A percentile compares a stretch with the other conserved stretches of the same genome.
Evolutionary conservation across 1,140 invertebrate species (phyloP).

Genomic region (Drosophila serrata): DNA sequence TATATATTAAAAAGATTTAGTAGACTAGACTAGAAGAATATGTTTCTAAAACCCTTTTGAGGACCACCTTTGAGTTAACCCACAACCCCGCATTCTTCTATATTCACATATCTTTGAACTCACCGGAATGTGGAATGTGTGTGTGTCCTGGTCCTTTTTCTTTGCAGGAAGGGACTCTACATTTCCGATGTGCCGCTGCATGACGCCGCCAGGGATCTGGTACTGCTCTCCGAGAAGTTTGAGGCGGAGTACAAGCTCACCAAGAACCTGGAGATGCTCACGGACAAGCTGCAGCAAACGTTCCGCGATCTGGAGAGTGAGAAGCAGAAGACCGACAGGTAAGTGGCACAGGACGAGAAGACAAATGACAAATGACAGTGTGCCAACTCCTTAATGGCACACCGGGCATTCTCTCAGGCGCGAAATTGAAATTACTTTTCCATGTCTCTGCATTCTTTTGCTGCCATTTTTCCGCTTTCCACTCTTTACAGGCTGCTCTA

Average conservation of each 20-base stretch:
- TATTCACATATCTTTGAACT: constrained; percentile 25
- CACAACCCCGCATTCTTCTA: not conserved
- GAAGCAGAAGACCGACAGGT: constrained; percentile 99
- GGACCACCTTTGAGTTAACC: constrained; percentile 4
- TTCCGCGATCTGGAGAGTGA: constrained; percentile 97
- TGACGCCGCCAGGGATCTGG: constrained; percentile 98
- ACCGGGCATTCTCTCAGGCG: constrained; percentile 70
- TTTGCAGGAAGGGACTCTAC: constrained; percentile 92
- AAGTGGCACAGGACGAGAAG: constrained; percentile 88
- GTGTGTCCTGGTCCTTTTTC: constrained; percentile 25
- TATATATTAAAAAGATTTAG: not conserved
- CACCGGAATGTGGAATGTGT: constrained; percentile 32
- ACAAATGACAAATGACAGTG: constrained; percentile 86
- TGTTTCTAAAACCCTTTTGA: not conserved
- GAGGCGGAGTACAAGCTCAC: constrained; percentile 99
- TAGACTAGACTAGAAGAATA: not conserved
- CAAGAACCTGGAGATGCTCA: constrained; percentile 97
- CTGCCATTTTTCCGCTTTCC: constrained; percentile 7
- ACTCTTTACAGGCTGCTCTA: constrained; percentile 91
- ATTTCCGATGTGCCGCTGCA: constrained; percentile 98
- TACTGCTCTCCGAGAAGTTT: constrained; percentile 98
- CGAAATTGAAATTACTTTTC: constrained; percentile 79
- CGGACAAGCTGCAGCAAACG: constrained; percentile 98
- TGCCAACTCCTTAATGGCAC: constrained; percentile 57
- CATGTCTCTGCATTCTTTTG: constrained; percentile 52